Evolutionary conservation across 2,888 invertebrate genomes (phyloP).

Genomic region (Phengaris arion): DNA sequence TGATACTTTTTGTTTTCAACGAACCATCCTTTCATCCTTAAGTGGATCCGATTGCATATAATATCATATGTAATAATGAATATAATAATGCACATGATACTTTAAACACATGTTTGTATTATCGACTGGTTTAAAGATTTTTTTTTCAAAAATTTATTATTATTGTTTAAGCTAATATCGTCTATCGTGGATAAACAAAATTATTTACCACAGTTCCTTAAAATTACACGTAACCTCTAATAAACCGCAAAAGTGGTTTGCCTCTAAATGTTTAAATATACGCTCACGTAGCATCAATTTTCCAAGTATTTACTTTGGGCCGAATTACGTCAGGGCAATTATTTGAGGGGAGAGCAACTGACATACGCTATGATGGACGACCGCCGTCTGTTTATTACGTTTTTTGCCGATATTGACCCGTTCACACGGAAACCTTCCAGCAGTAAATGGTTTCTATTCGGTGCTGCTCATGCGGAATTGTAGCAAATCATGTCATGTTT

Average conservation of each 20-base stretch:
- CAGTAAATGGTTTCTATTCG: not conserved
- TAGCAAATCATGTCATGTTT: constrained; percentile 6
- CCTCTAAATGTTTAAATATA: not conserved
- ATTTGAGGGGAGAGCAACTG: constrained; percentile 51
- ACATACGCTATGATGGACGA: constrained; percentile 57
- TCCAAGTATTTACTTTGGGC: constrained; percentile 30
- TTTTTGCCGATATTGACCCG: constrained; percentile 47
- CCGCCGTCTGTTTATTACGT: constrained; percentile 54
- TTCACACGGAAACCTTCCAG: constrained; percentile 32
- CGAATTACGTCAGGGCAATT: constrained; percentile 48
- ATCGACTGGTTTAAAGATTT: too few relatives aligned
- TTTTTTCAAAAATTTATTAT: too few relatives aligned
- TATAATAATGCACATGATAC: too few relatives aligned
- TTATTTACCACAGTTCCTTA: not conserved
- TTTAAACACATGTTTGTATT: too few relatives aligned
- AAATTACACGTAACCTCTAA: not conserved
- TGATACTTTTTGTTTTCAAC: too few relatives aligned
- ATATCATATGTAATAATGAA: too few relatives aligned
- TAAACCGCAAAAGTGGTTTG: not conserved
- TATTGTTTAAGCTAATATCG: too few relatives aligned
- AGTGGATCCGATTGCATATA: too few relatives aligned
- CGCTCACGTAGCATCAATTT: constrained; percentile 32
- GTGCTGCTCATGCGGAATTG: not conserved
- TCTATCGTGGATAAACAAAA: not conserved
- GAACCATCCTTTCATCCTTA: too few relatives aligned